phyloP scores from a whole-genome alignment of 2,888 invertebrate genomes.

The Itoplectis maculator region DNA sequence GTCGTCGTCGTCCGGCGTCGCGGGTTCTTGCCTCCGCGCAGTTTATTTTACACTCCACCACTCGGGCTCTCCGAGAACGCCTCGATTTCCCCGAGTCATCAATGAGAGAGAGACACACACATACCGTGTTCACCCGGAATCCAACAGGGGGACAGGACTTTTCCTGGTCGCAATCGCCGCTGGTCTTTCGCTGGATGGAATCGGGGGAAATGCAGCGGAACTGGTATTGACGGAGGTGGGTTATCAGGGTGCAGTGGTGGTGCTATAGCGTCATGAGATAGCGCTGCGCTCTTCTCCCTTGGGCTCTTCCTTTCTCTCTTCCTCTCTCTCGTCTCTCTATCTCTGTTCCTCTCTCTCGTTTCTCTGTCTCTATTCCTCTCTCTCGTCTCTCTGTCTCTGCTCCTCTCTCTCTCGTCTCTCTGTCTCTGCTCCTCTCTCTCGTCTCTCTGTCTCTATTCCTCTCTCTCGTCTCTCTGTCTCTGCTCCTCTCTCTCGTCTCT shows the following conservation, averaged over 20 bases:
- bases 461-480: too few species aligned
- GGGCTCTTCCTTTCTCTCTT: not conserved
- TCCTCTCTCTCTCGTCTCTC: too few species aligned
- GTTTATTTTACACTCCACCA: slow-evolving; percentile 76
- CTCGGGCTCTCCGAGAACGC: slow-evolving; percentile 63
- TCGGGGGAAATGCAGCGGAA: slow-evolving; percentile 64
- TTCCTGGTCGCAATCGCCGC: slow-evolving; percentile 47
- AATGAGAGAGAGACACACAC: slow-evolving; percentile 75
- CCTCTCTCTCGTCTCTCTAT: not conserved
- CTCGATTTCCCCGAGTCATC: slow-evolving; percentile 73
- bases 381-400: not conserved
- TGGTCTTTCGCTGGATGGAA: slow-evolving; percentile 28
- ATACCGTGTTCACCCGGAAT: slow-evolving; percentile 47
- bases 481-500: not conserved
- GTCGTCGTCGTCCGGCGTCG: slow-evolving; percentile 8
- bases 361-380: not conserved
- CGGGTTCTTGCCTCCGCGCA: slow-evolving; percentile 65
- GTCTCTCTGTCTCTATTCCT: not conserved
- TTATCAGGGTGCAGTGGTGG: not conserved
- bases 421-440: not conserved
- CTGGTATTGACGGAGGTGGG: slow-evolving; percentile 65
- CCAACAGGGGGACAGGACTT: slow-evolving; percentile 72
- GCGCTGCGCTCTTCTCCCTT: not conserved
- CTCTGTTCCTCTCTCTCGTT: not conserved
- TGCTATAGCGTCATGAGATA: not conserved